A percentile compares a stretch with the other conserved stretches of the same genome.
phyloP scores from a whole-genome alignment of 2,113 vertebrate genomes.

The Seriola quinqueradiata region DNA sequence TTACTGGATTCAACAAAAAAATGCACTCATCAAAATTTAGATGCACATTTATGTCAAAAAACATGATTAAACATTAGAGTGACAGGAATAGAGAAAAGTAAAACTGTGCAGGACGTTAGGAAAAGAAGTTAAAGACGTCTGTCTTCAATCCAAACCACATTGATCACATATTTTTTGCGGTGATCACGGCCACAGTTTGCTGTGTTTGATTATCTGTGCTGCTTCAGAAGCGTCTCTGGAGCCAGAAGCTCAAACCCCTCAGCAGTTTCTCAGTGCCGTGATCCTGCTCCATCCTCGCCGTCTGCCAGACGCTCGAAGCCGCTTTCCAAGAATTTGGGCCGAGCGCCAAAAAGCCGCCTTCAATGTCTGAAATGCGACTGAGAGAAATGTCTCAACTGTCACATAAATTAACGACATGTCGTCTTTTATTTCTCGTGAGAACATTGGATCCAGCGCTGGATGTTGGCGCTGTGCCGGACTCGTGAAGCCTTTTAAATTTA shows the following conservation, averaged over 20 bases:
- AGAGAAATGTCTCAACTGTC: constrained; percentile 40
- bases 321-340: not conserved
- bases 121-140: not conserved
- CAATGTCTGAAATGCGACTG: not conserved
- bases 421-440: constrained; percentile 5
- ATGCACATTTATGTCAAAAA: not conserved
- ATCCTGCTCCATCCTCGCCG: not conserved
- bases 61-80: not conserved
- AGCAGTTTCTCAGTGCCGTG: constrained; percentile 1
- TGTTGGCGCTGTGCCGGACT: not conserved
- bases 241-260: constrained; percentile 21
- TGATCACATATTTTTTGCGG: not conserved
- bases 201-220: constrained; percentile 14
- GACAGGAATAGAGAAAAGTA: not conserved
- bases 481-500: not conserved
- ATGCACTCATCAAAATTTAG: too few species aligned
- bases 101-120: not conserved
- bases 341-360: constrained; percentile 8
- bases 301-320: constrained; percentile 23
- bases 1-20: too few species aligned
- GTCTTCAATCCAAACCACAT: not conserved
- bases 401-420: not conserved
- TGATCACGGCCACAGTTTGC: not conserved
- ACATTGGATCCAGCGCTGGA: constrained; percentile 15
- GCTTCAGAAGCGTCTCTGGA: constrained; percentile 14